Evolutionary conservation across 2,888 invertebrate species (phyloP).

Genomic region (Pherbina coryleti): DNA sequence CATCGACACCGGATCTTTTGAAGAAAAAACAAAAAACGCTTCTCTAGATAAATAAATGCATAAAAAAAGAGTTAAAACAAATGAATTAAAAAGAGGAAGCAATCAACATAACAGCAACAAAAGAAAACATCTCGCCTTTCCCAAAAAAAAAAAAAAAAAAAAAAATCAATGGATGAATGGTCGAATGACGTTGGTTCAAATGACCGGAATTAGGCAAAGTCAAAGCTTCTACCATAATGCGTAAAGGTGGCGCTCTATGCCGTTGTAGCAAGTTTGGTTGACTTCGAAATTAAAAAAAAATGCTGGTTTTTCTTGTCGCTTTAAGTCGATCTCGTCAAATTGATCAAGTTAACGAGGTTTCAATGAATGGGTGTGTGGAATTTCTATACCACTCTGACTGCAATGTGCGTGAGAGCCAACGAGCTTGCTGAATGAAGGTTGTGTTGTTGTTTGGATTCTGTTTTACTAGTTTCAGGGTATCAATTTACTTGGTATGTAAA

Average conservation of each 20-base stretch:
- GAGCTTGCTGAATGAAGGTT: too few relatives aligned
- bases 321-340: not conserved
- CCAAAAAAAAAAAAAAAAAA: too few relatives aligned
- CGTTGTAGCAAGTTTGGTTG: not conserved
- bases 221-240: not conserved
- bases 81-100: conserved; percentile 5
- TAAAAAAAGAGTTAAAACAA: not conserved
- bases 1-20: conserved; percentile 11
- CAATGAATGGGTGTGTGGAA: conserved; percentile 1
- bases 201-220: too few relatives aligned
- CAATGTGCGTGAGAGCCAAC: too few relatives aligned
- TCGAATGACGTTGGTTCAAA: too few relatives aligned
- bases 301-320: not conserved
- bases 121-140: not conserved
- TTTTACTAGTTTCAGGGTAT: too few relatives aligned
- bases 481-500: not conserved
- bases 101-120: not conserved
- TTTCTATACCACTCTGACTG: not conserved
- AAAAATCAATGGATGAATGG: not conserved
- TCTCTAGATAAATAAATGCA: too few relatives aligned
- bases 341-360: not conserved
- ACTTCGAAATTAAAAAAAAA: too few relatives aligned
- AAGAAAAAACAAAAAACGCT: not conserved
- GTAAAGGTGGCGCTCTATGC: not conserved
- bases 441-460: too few relatives aligned